Evolutionary conservation across 2,888 invertebrate species (phyloP).

Genomic region (Epirrita christyi): DNA sequence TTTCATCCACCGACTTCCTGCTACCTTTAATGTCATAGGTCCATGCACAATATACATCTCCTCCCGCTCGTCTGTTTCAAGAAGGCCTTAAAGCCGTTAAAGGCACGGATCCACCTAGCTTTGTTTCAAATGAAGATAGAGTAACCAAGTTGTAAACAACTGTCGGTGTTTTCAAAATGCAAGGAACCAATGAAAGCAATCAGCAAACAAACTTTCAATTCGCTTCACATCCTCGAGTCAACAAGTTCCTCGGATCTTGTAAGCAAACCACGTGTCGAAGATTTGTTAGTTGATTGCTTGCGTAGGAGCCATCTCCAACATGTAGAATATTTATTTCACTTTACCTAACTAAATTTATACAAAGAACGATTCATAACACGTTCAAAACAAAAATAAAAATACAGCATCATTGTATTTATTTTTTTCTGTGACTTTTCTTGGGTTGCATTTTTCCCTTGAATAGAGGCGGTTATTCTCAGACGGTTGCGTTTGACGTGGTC

Average conservation of each 20-base stretch:
- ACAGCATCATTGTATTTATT: no score
- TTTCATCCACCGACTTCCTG: no score
- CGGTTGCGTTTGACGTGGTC: no score
- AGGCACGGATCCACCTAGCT: no score
- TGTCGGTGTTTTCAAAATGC: neutral
- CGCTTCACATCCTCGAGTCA: constrained; percentile 15
- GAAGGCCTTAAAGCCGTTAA: no score
- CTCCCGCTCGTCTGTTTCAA: no score
- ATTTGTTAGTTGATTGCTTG: constrained; percentile 24
- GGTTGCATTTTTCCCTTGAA: no score
- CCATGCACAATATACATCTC: no score
- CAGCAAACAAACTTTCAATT: constrained; percentile 12
- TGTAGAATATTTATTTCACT: constrained; percentile 16
- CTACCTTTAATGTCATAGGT: no score
- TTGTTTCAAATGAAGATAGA: no score
- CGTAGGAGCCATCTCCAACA: constrained; percentile 6
- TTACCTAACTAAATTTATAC: neutral
- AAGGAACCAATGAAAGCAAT: constrained; percentile 10
- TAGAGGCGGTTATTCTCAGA: no score
- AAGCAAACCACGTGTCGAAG: constrained; percentile 19
- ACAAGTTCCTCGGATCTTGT: constrained; percentile 20
- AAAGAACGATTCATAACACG: neutral
- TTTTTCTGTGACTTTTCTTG: no score
- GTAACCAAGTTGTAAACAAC: neutral
- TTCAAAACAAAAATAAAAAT: neutral